Percentiles rank a stretch among this genome's conserved stretches.
Conservation (phyloP, 2,888 invertebrate genomes). For the Agonopterix arenella region DNA sequence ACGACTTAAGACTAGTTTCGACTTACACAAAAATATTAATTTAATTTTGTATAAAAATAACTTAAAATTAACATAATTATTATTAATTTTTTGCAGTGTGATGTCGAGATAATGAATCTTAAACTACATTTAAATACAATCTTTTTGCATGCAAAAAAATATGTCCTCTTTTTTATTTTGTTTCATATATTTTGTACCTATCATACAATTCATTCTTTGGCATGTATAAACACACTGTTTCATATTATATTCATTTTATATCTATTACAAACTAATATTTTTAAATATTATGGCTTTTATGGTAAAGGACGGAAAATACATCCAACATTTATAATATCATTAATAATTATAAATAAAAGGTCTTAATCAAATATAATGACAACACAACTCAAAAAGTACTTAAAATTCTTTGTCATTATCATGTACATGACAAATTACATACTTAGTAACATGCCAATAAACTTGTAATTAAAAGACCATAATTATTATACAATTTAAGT, state of each 20-base stretch:
- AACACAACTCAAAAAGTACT: too few species aligned
- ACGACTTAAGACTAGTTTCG: conserved; percentile 64
- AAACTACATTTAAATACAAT: conserved; percentile 20
- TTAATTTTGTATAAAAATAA: conserved; percentile 42
- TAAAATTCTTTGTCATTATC: too few species aligned
- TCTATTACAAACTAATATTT: conserved; percentile 6
- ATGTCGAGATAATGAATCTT: conserved; percentile 12
- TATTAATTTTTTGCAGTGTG: conserved; percentile 15
- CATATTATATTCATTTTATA: conserved; percentile 20
- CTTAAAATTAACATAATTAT: conserved; percentile 26
- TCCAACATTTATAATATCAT: conserved; percentile 16
- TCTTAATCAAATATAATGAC: too few species aligned
- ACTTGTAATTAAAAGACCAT: conserved; percentile 1
- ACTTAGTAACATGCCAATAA: background rate
- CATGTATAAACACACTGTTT: conserved; percentile 45
- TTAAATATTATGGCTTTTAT: conserved; percentile 36
- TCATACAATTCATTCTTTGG: conserved; percentile 57
- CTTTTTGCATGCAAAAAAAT: conserved; percentile 53
- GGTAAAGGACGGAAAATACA: conserved; percentile 42
- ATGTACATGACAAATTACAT: too few species aligned
- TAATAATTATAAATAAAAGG: too few species aligned
- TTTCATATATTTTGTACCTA: conserved; percentile 47
- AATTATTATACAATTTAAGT: conserved; percentile 3
- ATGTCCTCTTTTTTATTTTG: conserved; percentile 23
- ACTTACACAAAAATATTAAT: conserved; percentile 36